A percentile compares a stretch with the other conserved stretches of the same genome.
phyloP scores from a whole-genome alignment of 2,113 vertebrate species.

The Pseudorasbora parva region DNA sequence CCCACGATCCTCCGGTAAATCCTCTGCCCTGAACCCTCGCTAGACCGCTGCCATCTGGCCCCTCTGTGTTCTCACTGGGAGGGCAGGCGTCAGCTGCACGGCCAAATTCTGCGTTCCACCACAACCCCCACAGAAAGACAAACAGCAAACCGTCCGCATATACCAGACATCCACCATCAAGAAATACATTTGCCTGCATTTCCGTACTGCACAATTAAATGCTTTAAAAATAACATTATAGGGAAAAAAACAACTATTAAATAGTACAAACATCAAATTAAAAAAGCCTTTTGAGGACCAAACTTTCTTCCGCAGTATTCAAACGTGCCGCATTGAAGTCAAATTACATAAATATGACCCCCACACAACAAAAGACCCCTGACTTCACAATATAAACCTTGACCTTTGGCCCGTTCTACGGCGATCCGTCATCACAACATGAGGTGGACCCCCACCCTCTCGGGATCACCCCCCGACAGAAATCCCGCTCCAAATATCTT shows the following conservation, averaged over 20 bases:
- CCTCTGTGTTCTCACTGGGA: slow-evolving; percentile 74
- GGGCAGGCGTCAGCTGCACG: slow-evolving; percentile 76
- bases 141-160: slow-evolving; percentile 49
- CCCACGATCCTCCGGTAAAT: slow-evolving; percentile 80
- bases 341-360: slow-evolving; percentile 34
- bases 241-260: background rate
- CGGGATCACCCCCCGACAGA: background rate
- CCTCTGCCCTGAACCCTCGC: slow-evolving; percentile 74
- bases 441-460: slow-evolving; percentile 25
- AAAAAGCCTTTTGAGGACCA: background rate
- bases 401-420: background rate
- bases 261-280: background rate
- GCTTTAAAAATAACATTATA: background rate
- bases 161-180: slow-evolving; percentile 46
- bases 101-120: slow-evolving; percentile 79
- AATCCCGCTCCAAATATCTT: slow-evolving; percentile 55
- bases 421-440: slow-evolving; percentile 31
- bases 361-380: slow-evolving; percentile 21
- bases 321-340: background rate
- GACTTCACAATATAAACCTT: slow-evolving; percentile 30
- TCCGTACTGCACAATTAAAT: background rate
- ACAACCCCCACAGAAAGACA: slow-evolving; percentile 64
- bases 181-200: slow-evolving; percentile 43
- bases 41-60: slow-evolving; percentile 79
- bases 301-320: background rate